Evolutionary conservation across 2,797 vertebrate genomes (phyloP).

Genomic region (Morus bassanus): DNA sequence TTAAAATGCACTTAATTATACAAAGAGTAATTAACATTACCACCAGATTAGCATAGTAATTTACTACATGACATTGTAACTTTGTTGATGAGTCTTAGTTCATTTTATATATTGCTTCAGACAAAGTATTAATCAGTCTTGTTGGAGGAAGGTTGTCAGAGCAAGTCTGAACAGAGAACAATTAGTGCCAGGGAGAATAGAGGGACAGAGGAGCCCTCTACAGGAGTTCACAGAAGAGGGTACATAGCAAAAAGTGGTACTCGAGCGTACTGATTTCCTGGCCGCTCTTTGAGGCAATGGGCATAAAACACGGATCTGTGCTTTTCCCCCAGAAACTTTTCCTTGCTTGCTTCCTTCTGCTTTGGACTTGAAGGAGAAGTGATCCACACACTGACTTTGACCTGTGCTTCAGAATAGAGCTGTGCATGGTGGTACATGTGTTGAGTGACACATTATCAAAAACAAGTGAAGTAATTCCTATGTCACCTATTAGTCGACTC

Average conservation of each 20-base stretch:
- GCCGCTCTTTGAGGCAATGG: neutral
- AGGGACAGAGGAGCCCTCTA: neutral
- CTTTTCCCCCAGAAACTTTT: neutral
- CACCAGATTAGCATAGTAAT: conserved; percentile 47
- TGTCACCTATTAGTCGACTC: rapidly evolving
- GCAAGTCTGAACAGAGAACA: neutral
- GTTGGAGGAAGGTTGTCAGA: conserved; percentile 11
- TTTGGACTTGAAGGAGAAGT: neutral
- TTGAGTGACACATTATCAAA: neutral
- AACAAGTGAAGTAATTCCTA: neutral
- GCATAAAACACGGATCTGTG: neutral
- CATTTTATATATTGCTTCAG: neutral
- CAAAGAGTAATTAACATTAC: conserved; percentile 35
- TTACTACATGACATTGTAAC: conserved; percentile 23
- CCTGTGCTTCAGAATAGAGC: neutral
- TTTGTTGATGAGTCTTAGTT: conserved; percentile 22
- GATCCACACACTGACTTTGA: neutral
- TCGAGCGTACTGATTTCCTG: neutral
- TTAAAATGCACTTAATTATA: conserved; percentile 53
- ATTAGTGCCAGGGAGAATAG: neutral
- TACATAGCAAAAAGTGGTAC: neutral
- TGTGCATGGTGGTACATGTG: neutral
- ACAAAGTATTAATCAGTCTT: conserved; percentile 22
- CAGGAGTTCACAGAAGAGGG: neutral
- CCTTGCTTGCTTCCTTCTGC: neutral